A percentile compares a stretch with the other conserved stretches of the same genome.
Conservation (phyloP, 1,140 invertebrate species). For the Anoplophora glabripennis region DNA sequence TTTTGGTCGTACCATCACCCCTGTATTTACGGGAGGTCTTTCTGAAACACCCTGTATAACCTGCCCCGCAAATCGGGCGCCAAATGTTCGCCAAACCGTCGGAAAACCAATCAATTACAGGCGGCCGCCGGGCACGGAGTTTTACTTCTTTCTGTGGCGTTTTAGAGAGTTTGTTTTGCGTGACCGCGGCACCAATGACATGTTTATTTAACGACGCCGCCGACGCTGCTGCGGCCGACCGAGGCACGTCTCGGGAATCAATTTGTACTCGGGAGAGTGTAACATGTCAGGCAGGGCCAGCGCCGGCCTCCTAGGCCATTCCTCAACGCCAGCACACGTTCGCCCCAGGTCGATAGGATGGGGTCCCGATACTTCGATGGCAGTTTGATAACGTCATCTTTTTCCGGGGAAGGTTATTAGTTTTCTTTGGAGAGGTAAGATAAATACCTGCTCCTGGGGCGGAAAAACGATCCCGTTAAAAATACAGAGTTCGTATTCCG, state of each 20-base stretch:
- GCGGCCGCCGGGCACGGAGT: neutral
- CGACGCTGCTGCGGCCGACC: conserved; percentile 1
- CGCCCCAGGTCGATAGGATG: too few relatives aligned
- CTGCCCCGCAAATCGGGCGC: neutral
- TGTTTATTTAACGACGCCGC: conserved; percentile 30
- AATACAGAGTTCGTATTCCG: too few relatives aligned
- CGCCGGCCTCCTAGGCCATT: neutral
- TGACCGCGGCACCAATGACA: conserved; percentile 24
- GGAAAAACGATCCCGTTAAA: too few relatives aligned
- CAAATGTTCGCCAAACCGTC: neutral
- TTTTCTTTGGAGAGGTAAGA: too few relatives aligned
- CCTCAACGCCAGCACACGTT: too few relatives aligned
- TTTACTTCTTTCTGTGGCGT: neutral
- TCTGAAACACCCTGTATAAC: neutral
- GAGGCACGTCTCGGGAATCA: conserved; percentile 32
- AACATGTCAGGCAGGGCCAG: conserved; percentile 18
- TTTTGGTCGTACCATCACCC: too few relatives aligned
- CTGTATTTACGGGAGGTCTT: too few relatives aligned
- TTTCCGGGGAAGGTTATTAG: too few relatives aligned
- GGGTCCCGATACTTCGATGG: too few relatives aligned
- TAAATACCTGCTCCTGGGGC: too few relatives aligned
- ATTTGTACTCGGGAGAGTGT: conserved; percentile 30
- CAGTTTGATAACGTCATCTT: too few relatives aligned
- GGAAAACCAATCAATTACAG: neutral
- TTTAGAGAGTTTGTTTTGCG: conserved; percentile 7